phyloP scores from a whole-genome alignment of 2,888 invertebrate genomes.

The Baronia brevicornis region DNA sequence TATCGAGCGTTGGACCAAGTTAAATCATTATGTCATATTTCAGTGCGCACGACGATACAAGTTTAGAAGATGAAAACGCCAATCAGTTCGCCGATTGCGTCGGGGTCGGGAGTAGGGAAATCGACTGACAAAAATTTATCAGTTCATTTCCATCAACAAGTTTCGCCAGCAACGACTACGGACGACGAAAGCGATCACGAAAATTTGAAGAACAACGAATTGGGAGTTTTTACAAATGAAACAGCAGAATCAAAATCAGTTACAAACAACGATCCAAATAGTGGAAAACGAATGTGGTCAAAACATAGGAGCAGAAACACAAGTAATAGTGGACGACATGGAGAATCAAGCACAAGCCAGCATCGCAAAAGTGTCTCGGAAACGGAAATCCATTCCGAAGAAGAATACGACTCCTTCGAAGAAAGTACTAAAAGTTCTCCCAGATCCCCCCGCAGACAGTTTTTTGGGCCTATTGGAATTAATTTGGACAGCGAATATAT shows the following conservation, averaged over 20 bases:
- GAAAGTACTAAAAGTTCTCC: background rate
- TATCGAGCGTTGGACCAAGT: too few species aligned
- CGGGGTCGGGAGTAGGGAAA: background rate
- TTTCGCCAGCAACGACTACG: constrained; percentile 1
- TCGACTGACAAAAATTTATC: constrained; percentile 11
- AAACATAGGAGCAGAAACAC: background rate
- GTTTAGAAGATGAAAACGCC: constrained; percentile 10
- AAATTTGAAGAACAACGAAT: background rate
- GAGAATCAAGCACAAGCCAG: background rate
- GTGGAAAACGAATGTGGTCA: background rate
- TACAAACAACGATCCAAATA: constrained; percentile 2
- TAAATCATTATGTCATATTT: too few species aligned
- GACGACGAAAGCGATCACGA: constrained; percentile 1
- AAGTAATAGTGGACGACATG: constrained; percentile 1
- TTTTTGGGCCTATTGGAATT: constrained; percentile 10
- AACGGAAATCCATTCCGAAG: background rate
- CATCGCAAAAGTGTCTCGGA: background rate
- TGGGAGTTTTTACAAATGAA: constrained; percentile 9
- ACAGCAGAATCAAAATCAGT: constrained; percentile 3
- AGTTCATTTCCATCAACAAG: constrained; percentile 9
- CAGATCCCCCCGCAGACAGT: constrained; percentile 8
- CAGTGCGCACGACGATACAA: too few species aligned
- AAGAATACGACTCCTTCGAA: background rate
- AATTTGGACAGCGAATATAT: constrained; percentile 5
- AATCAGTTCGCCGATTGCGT: background rate